Percentiles rank a stretch among this genome's conserved stretches.
These are phyloP conservation scores for Megathymus violae DNA, from an alignment of 1,140 invertebrate species.

Conservation along the genomic window DNA sequence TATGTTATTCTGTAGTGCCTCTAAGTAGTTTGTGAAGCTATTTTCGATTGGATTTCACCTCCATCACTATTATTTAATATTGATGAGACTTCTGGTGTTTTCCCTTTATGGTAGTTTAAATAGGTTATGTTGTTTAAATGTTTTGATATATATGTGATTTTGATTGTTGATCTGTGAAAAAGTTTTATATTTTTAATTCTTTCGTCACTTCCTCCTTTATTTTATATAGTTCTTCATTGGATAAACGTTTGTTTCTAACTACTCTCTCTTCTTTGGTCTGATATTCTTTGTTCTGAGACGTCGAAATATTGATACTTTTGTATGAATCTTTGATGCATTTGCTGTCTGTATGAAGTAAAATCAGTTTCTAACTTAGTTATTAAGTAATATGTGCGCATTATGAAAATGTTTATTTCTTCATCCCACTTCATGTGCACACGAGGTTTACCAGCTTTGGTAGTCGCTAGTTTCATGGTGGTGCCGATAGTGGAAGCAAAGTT, in stretches of 20 bases:
- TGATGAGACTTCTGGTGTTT: too few species aligned
- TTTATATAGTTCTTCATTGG: slow-evolving; percentile 14
- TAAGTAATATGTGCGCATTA: too few species aligned
- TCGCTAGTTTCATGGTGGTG: slow-evolving; percentile 11
- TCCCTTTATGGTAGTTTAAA: too few species aligned
- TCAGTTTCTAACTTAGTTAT: too few species aligned
- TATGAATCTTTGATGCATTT: slow-evolving; percentile 32
- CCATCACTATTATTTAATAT: too few species aligned
- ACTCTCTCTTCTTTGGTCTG: too few species aligned
- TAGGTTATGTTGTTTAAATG: not conserved
- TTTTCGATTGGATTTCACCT: too few species aligned
- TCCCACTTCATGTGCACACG: slow-evolving; percentile 45
- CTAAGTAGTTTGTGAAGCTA: too few species aligned
- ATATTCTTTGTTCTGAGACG: too few species aligned
- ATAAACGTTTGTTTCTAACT: slow-evolving; percentile 30
- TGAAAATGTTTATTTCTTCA: slow-evolving; percentile 43
- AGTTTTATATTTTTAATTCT: slow-evolving; percentile 11
- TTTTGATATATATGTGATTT: not conserved
- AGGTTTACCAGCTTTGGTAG: slow-evolving; percentile 38
- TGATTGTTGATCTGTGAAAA: not conserved
- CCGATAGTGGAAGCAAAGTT: too few species aligned
- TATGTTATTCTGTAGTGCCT: too few species aligned
- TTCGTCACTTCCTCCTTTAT: slow-evolving; percentile 27
- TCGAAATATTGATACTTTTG: slow-evolving; percentile 27
- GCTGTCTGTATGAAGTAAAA: too few species aligned